Evolutionary conservation across 1,140 invertebrate species (phyloP), one percentile per base, ranked within the genome.

Genomic region (Lasioglossum baleicum): DNA sequence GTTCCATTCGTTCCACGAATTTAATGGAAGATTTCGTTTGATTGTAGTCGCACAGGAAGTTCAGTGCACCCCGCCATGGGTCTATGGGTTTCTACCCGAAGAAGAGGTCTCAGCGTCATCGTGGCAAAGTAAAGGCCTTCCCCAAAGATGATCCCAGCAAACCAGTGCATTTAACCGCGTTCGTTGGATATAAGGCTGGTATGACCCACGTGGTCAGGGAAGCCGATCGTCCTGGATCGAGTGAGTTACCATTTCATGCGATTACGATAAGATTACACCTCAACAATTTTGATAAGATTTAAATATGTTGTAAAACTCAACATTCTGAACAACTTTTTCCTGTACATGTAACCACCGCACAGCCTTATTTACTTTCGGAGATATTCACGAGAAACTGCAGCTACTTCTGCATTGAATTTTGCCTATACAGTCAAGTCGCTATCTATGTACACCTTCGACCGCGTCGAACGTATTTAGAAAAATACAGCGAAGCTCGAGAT

Each of bases 21-120:
- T 48, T 82, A 51, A 80, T 13, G n/a, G 35, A 11, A 60, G 26
- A 68, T 84, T 75, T 89, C 80, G 66, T 84, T 75, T 89, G 80
- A 73, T 66, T 81, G 96, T 96, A 99, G 99, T 99, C 98, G 94
- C 99, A 99, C 95, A 96, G 99, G 91, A 99, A 99, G 93, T 99
- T 99, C 94, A 99, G 98, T 91, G 99, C 99, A 15, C 99, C 99
- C 83, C 96, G 99, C 85, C 99, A 99, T 96, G 99, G 99, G 85
- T 99, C 98, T 71, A 99, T 99, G 97, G 99, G 98, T 87, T 99
- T 99, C 95, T 97, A 99, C 93, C 99, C 99, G 88, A 99, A 99
- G 94, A 99, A 99, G 94, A 95, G 99, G 86, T 97, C 97, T 78
- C 95, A 95, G 81, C 96, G 98, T 92, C 98, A 99, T 95, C 97